Conservation (phyloP, 2,888 invertebrate species). For the Dryadula phaetusa region DNA sequence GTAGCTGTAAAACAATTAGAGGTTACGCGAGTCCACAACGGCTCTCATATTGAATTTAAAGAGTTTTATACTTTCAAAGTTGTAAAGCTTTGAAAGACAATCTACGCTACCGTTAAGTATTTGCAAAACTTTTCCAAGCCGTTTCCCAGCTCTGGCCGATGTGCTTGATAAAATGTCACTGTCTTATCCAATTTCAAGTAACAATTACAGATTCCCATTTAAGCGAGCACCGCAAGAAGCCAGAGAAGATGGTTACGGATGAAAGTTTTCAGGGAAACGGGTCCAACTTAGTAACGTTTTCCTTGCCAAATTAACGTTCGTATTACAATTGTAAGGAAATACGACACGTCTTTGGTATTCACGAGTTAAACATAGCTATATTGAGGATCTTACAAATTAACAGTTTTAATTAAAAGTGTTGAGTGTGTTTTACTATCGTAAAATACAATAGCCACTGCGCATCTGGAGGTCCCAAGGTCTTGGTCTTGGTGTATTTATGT, state of each 20-base stretch:
- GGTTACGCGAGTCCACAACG: constrained; percentile 6
- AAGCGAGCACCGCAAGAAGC: constrained; percentile 43
- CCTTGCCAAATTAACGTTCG: constrained; percentile 49
- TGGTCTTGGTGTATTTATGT: neutral
- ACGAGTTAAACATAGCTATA: constrained; percentile 21
- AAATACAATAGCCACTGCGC: neutral
- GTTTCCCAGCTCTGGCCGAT: constrained; percentile 32
- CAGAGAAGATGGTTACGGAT: constrained; percentile 40
- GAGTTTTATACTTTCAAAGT: constrained; percentile 33
- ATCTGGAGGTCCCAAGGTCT: too few relatives aligned
- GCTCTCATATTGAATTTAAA: constrained; percentile 22
- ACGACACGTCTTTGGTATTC: constrained; percentile 26
- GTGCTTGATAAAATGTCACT: constrained; percentile 47
- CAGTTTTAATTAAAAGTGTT: constrained; percentile 7
- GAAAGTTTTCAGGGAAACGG: constrained; percentile 45
- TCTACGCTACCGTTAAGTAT: constrained; percentile 33
- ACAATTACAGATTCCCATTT: constrained; percentile 56
- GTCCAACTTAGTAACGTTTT: constrained; percentile 46
- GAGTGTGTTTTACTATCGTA: neutral
- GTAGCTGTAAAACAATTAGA: constrained; percentile 15
- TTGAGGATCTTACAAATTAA: constrained; percentile 5
- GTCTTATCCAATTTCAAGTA: constrained; percentile 51
- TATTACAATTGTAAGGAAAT: constrained; percentile 44
- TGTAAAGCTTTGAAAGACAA: constrained; percentile 35
- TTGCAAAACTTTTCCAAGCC: constrained; percentile 36